Percentiles rank a stretch among this genome's conserved stretches.
Evolutionary conservation across 2,888 invertebrate species (phyloP).

Genomic region (Lasioglossum calceatum): DNA sequence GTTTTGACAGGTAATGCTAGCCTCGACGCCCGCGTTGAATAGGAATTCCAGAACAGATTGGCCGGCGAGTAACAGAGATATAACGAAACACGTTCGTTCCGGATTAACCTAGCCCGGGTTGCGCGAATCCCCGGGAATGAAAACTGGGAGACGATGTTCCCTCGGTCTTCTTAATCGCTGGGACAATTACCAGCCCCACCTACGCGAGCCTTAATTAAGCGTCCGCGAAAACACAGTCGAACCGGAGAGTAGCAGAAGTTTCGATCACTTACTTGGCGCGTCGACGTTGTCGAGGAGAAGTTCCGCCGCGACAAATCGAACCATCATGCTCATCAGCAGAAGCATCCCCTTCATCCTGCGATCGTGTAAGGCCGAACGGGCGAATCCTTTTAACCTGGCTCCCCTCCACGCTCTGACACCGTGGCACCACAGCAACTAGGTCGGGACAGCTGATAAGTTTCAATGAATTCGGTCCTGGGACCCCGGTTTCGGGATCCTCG

Average conservation of each 20-base stretch:
- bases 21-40: not conserved
- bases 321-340: slow-evolving; percentile 74
- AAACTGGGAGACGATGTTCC: not conserved
- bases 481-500: not conserved
- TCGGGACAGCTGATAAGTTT: slow-evolving; percentile 57
- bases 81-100: not conserved
- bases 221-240: not conserved
- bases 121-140: not conserved
- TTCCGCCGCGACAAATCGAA: slow-evolving; percentile 73
- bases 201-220: slow-evolving; percentile 17
- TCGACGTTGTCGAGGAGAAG: slow-evolving; percentile 73
- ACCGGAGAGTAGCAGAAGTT: slow-evolving; percentile 34
- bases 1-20: slow-evolving; percentile 29
- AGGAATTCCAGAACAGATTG: not conserved
- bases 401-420: slow-evolving; percentile 24
- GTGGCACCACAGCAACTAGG: slow-evolving; percentile 36
- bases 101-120: not conserved
- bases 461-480: slow-evolving; percentile 55
- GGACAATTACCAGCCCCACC: slow-evolving; percentile 9
- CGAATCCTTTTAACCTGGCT: slow-evolving; percentile 26
- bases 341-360: slow-evolving; percentile 72
- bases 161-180: slow-evolving; percentile 8
- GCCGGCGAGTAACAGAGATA: not conserved
- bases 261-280: slow-evolving; percentile 76
- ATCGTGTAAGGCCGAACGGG: slow-evolving; percentile 21